phyloP scores from a whole-genome alignment of 2,888 invertebrate genomes.

The Machimus rusticus region DNA sequence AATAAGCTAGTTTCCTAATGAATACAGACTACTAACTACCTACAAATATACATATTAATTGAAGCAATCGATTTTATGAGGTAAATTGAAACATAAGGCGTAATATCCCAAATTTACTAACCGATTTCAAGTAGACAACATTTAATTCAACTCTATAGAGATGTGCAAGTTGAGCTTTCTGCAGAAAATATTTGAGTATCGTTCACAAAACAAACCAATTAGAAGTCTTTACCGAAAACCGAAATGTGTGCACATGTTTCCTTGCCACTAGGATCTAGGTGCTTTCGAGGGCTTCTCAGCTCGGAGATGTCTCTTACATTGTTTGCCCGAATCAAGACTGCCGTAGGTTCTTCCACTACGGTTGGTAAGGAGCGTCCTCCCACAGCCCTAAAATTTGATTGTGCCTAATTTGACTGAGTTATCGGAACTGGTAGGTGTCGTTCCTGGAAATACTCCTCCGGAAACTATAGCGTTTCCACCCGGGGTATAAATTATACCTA shows the following conservation, averaged over 20 bases:
- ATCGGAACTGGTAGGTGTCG: neutral
- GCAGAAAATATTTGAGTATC: neutral
- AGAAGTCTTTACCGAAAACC: neutral
- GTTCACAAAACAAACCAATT: neutral
- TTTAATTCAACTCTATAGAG: neutral
- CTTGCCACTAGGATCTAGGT: neutral
- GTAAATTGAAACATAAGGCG: no score
- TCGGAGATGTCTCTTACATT: neutral
- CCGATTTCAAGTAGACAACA: neutral
- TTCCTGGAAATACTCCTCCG: neutral
- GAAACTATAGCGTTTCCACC: neutral
- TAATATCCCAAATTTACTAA: no score
- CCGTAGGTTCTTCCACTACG: neutral
- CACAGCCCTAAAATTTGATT: neutral
- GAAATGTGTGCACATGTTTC: neutral
- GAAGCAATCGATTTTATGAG: no score
- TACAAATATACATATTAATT: no score
- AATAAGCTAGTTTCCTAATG: no score
- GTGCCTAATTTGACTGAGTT: neutral
- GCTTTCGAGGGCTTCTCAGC: neutral
- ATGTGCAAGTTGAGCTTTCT: neutral
- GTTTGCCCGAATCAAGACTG: neutral
- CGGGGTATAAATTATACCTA: neutral
- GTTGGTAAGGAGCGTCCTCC: neutral
- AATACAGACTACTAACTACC: no score